phyloP scores from a whole-genome alignment of 2,797 vertebrate genomes.

The Gymnocypris eckloni region DNA sequence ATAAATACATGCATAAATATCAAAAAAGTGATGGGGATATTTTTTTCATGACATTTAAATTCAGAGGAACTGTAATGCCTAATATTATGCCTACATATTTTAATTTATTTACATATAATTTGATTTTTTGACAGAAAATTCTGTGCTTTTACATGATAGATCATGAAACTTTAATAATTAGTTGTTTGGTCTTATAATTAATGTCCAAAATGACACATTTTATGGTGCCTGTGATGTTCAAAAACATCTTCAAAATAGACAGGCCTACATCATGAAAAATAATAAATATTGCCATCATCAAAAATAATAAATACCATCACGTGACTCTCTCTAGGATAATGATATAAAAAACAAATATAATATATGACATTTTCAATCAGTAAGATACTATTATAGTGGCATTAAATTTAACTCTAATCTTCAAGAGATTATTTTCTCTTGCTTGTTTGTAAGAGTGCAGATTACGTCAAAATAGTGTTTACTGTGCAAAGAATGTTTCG shows the following conservation, averaged over 20 bases:
- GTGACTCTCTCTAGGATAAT: background rate
- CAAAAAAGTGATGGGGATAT: background rate
- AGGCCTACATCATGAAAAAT: background rate
- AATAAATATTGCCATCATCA: background rate
- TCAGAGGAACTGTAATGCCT: background rate
- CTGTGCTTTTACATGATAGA: background rate
- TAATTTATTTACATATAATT: background rate
- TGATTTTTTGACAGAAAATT: background rate
- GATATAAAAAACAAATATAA: background rate
- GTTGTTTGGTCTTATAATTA: background rate
- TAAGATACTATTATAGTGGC: background rate
- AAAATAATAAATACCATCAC: background rate
- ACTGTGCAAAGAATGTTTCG: background rate
- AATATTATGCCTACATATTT: background rate
- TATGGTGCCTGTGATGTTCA: background rate
- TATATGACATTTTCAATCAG: background rate
- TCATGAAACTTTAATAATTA: background rate
- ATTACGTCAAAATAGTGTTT: background rate
- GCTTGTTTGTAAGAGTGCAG: constrained; percentile 4
- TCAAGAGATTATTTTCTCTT: background rate
- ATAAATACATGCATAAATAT: background rate
- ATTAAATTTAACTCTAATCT: background rate
- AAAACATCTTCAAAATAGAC: background rate
- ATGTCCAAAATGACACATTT: background rate
- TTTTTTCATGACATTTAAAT: background rate